Conservation (phyloP, 2,888 invertebrate species). For the Subacronicta megacephala region DNA sequence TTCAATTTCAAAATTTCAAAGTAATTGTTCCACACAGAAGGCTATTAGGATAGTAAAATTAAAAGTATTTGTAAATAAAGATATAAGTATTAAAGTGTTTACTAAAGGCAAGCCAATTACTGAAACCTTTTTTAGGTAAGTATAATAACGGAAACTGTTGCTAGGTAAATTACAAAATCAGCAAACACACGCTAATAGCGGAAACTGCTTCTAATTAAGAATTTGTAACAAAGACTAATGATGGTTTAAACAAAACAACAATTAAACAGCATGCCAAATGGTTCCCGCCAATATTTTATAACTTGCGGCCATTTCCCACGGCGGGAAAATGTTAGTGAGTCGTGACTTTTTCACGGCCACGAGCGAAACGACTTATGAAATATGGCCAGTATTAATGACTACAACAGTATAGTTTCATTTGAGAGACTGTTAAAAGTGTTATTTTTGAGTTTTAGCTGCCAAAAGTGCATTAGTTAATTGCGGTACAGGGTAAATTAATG, state of each 20-base stretch:
- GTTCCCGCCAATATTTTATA: conserved; percentile 33
- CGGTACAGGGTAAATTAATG: conserved; percentile 23
- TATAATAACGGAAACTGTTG: background rate
- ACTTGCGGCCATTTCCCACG: conserved; percentile 44
- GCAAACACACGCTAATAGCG: conserved; percentile 1
- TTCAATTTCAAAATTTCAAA: too few species aligned
- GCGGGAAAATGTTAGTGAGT: conserved; percentile 36
- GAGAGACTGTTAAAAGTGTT: conserved; percentile 37
- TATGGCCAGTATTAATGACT: conserved; percentile 47
- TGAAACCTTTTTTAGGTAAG: too few species aligned
- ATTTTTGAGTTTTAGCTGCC: conserved; percentile 34
- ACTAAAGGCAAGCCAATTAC: too few species aligned
- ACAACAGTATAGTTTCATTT: conserved; percentile 49
- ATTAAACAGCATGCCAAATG: conserved; percentile 48
- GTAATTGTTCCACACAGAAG: too few species aligned
- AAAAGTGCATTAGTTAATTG: conserved; percentile 46
- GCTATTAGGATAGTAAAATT: too few species aligned
- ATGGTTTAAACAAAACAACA: conserved; percentile 15
- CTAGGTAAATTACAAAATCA: conserved; percentile 7
- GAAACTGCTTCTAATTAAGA: conserved; percentile 23
- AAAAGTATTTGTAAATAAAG: too few species aligned
- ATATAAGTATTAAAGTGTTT: too few species aligned
- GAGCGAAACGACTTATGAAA: conserved; percentile 49
- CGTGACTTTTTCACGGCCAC: conserved; percentile 59
- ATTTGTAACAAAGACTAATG: conserved; percentile 21